phyloP scores from a whole-genome alignment of 2,888 invertebrate species.

The Hypena proboscidalis region DNA sequence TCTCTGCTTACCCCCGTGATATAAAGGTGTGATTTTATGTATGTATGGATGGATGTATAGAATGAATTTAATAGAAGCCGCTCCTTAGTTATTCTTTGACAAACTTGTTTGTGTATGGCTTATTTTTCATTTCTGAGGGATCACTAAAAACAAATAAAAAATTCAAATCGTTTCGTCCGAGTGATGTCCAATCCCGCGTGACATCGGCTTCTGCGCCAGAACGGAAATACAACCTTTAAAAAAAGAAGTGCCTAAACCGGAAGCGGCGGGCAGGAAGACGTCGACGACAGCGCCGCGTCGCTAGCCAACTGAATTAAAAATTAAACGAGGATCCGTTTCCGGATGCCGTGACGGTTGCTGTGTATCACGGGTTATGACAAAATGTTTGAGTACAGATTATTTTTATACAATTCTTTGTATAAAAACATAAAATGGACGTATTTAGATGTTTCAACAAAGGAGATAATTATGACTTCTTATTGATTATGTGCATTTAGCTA shows the following conservation, averaged over 20 bases:
- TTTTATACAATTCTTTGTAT: constrained; percentile 4
- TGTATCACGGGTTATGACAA: constrained; percentile 42
- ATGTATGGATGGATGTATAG: no score
- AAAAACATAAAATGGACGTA: no score
- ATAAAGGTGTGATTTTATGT: no score
- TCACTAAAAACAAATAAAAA: constrained; percentile 12
- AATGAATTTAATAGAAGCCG: no score
- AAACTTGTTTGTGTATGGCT: background rate
- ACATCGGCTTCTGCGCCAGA: constrained; percentile 64
- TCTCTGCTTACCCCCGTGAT: no score
- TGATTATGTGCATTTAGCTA: no score
- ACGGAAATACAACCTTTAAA: constrained; percentile 81
- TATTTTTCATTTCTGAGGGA: constrained; percentile 22
- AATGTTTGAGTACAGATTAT: constrained; percentile 18
- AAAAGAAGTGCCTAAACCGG: constrained; percentile 75
- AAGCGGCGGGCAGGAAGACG: constrained; percentile 81
- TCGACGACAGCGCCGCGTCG: constrained; percentile 76
- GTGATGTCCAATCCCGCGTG: constrained; percentile 56
- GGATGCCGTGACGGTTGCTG: constrained; percentile 66
- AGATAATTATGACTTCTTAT: no score
- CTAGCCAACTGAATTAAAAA: constrained; percentile 78
- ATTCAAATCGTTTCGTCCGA: constrained; percentile 33
- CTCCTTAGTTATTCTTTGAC: constrained; percentile 11
- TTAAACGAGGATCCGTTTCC: constrained; percentile 82
- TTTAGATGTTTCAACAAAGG: no score